Evolutionary conservation across 2,888 invertebrate species (phyloP).

Genomic region (Osmoderma eremita): DNA sequence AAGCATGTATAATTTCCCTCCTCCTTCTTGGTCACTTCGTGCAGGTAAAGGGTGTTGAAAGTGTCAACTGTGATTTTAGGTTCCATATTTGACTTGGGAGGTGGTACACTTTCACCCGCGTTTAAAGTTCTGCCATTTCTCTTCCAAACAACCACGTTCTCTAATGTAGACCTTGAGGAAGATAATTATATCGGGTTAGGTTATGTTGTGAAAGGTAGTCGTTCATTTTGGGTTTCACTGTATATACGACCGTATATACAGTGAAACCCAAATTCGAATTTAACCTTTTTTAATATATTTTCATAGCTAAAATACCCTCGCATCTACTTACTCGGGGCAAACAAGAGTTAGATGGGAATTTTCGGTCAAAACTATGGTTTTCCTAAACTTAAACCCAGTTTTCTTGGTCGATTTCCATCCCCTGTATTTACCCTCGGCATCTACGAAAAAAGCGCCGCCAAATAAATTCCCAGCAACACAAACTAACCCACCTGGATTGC

Average conservation of each 20-base stretch:
- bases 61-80: slow-evolving; percentile 67
- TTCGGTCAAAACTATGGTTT: slow-evolving; percentile 65
- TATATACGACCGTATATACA: too few relatives aligned
- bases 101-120: slow-evolving; percentile 58
- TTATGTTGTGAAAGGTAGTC: background rate
- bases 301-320: background rate
- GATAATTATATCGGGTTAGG: background rate
- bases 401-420: slow-evolving; percentile 63
- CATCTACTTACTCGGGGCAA: slow-evolving; percentile 69
- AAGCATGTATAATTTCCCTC: slow-evolving; percentile 77
- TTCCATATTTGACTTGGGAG: slow-evolving; percentile 54
- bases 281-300: background rate
- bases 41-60: slow-evolving; percentile 68
- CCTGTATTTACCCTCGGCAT: slow-evolving; percentile 58
- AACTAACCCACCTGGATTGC: slow-evolving; percentile 59
- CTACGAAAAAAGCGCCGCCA: too few relatives aligned
- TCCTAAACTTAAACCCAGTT: slow-evolving; percentile 64
- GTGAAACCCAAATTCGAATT: too few relatives aligned
- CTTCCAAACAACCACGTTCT: slow-evolving; percentile 68
- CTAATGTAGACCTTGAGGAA: slow-evolving; percentile 60
- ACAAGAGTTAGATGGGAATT: slow-evolving; percentile 67
- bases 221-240: too few relatives aligned
- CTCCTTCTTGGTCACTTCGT: slow-evolving; percentile 70
- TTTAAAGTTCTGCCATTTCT: slow-evolving; percentile 65
- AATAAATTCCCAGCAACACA: too few relatives aligned